Base-by-base conservation (phyloP, 2,888 invertebrate genomes). In the Eupeodes luniger region DNA sequence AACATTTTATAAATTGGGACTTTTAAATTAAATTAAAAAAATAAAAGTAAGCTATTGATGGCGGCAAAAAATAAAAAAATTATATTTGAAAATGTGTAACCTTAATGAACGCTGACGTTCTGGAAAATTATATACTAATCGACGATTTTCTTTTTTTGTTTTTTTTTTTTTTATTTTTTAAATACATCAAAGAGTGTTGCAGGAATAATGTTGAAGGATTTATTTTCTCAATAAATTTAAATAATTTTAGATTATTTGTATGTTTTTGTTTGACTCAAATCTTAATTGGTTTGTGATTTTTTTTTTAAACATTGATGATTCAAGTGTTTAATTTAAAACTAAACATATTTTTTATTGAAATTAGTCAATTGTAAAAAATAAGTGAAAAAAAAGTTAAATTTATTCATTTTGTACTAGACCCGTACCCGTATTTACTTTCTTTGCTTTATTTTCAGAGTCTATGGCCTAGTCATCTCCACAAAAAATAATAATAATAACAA, bases 161-260 rank as follows among this genome's bases (percentile, higher is more conserved):
- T 66, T 19, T 14, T 40, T 40, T 2, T 40, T 7, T 11, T 40
- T 40, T 2, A 4, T 7, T 11, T 44, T 44, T 44, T 19, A 19
- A 53, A 40, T 9, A 70, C 19, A 55, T 70, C 70, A 70, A 70
- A 40, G 70, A 70, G 14, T 27, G 36, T 36, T 51, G 14, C 66
- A 53, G 55, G 4, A 10, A 19, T 19, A 55, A 40, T 55, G 19
- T 70, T 70, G 70, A 55, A 40, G 55, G 55, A 55, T 70, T 70
- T 55, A 70, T 55, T 16, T 40, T 62, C 14, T 34, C 7, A 51
- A 36, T 69, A 69, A 53, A 67, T 67, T 49, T 5, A 3, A 49
- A 14, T 34, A 34, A 14, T 47, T 27, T 40, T 14, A 14, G n/a
- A n/a, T n/a, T n/a, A n/a, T n/a, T 36, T 51, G 11, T 7, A 27